phyloP scores from a whole-genome alignment of 2,113 vertebrate species.

The Aptenodytes patagonicus region DNA sequence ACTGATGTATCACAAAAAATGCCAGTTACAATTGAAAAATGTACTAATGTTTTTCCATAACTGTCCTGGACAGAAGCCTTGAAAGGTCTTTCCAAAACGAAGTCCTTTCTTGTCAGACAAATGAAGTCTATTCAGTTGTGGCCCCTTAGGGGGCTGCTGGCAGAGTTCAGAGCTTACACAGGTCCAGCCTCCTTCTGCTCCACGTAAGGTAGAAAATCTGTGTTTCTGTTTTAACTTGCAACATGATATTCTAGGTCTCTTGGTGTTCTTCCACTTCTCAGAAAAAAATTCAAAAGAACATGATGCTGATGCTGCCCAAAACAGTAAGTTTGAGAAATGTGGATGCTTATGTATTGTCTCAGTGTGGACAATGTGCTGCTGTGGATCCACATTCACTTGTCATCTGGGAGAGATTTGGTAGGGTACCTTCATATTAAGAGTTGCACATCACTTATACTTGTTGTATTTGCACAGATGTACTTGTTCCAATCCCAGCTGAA shows the following conservation, averaged over 20 bases:
- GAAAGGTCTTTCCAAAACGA: background rate
- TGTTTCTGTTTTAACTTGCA: background rate
- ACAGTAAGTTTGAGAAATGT: background rate
- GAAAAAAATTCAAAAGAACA: background rate
- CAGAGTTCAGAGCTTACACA: background rate
- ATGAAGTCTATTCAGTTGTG: background rate
- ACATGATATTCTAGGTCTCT: background rate
- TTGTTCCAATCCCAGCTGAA: background rate
- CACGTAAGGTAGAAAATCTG: background rate
- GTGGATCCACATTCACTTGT: background rate
- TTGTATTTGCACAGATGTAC: background rate
- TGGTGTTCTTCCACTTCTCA: background rate
- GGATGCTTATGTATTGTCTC: background rate
- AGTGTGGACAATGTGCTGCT: background rate
- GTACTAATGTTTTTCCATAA: background rate
- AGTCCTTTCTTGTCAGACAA: slow-evolving; percentile 1
- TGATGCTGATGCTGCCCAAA: background rate
- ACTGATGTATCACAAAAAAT: background rate
- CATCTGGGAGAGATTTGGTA: background rate
- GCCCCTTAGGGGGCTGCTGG: background rate
- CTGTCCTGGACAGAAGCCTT: background rate
- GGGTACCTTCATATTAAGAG: background rate
- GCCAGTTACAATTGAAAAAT: background rate
- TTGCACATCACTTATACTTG: background rate
- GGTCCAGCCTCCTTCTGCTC: background rate